Conservation (phyloP, 2,113 vertebrate species). For the Xerus inauris region DNA sequence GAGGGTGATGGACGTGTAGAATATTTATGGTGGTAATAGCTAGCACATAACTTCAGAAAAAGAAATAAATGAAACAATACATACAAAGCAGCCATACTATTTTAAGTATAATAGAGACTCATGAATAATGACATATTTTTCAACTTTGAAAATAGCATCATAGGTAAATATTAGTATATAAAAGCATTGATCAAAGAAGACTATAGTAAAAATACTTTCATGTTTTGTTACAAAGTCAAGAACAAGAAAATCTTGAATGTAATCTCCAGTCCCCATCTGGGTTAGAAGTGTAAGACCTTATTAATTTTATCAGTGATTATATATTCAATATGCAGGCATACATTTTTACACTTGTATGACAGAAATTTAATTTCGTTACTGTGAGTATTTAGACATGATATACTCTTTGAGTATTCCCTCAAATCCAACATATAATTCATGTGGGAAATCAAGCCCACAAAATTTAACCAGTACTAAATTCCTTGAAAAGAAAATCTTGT, state of each 20-base stretch:
- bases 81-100: neutral
- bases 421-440: neutral
- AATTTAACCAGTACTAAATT: constrained; percentile 41
- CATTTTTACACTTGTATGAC: neutral
- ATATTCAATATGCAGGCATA: neutral
- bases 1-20: neutral
- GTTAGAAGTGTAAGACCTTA: neutral
- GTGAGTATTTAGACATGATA: neutral
- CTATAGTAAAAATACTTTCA: neutral
- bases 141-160: constrained; percentile 3
- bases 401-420: neutral
- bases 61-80: neutral
- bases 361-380: neutral
- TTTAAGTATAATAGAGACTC: neutral
- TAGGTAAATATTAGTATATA: neutral
- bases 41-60: neutral
- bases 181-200: neutral
- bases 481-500: constrained; percentile 13
- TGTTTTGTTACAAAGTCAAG: neutral
- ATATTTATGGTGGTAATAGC: neutral
- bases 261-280: neutral
- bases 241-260: neutral
- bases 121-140: neutral
- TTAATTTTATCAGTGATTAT: constrained; percentile 5
- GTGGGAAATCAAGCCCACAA: neutral